A percentile compares a stretch with the other conserved stretches of the same genome.
Evolutionary conservation across 2,797 vertebrate species (phyloP).

Genomic region (Malacoraja senta): DNA sequence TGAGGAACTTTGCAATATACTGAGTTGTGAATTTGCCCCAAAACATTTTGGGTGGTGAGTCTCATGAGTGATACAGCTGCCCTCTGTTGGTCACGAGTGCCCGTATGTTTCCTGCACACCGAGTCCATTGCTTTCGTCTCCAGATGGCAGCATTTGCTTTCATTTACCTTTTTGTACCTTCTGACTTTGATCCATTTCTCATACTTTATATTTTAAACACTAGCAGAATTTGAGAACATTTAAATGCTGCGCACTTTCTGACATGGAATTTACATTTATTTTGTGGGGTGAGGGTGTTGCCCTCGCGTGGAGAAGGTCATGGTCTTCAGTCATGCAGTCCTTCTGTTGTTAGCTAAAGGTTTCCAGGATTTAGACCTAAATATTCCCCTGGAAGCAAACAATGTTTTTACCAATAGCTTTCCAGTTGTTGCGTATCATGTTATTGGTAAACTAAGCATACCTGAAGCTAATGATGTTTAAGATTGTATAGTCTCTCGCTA

Average conservation of each 20-base stretch:
- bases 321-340: too few relatives aligned
- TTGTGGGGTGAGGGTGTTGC: too few relatives aligned
- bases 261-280: too few relatives aligned
- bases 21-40: neutral
- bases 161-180: neutral
- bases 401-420: neutral
- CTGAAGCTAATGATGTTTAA: neutral
- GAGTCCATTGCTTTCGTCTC: neutral
- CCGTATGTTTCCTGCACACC: neutral
- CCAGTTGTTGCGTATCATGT: neutral
- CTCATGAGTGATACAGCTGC: neutral
- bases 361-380: too few relatives aligned
- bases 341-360: too few relatives aligned
- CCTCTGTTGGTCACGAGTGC: neutral
- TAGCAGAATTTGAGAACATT: neutral
- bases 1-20: neutral
- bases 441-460: neutral
- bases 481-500: neutral
- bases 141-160: neutral
- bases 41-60: neutral
- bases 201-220: too few relatives aligned
- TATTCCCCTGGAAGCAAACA: neutral
- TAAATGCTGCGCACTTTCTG: too few relatives aligned
- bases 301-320: too few relatives aligned
- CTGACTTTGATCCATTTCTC: neutral